Base-by-base conservation (phyloP, 2,888 invertebrate genomes). In the Pollenia labialis region DNA sequence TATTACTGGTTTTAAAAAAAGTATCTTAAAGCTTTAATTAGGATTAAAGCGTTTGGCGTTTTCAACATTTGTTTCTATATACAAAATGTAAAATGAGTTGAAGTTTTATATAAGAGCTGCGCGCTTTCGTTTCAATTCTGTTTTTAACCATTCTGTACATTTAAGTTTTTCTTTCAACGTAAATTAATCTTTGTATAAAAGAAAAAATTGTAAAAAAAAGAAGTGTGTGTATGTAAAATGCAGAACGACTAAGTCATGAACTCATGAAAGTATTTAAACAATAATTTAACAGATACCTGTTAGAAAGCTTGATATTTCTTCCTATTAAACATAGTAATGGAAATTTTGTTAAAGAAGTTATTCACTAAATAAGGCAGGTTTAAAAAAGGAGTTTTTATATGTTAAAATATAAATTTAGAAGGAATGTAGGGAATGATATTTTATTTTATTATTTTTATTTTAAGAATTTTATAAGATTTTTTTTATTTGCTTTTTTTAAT, bases 241-340 rank as follows among this genome's bases (percentile, higher is more conserved):
- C 6, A 32, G 32, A 32, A 32, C 32, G 32, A 32, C 4, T 32
- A 32, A 32, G 32, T 32, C 32, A 23, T 23, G 3, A 23, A 23
- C 23, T 42, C 40, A 40, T 52, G 52, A 52, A 52, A 52, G 16
- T n/a, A 42, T 54, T 14, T 32, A 42, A 54, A 44, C 18, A 42
- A 54, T 71, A 44, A 69, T 52, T 69, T 69, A 69, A 69, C 52
- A 40, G 40, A 32, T 40, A 50, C 16, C 23, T 23, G 23, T 2
- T 7, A 7, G 18, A 66, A 23, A 66, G 48, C 48, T 66, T 66
- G 32, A 66, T 10, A 50, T 62, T 48, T 54, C 68, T 68, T 69
- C 32, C 3, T 23, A 11, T 18, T 56, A 12, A 32, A 8, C 7
- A 58, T 40, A 40, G 7, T 40, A 58, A 58, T n/a, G 58, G 14